Percentiles rank a stretch among this genome's conserved stretches.
Conservation (phyloP, 2,113 vertebrate genomes). For the Hylia prasina region DNA sequence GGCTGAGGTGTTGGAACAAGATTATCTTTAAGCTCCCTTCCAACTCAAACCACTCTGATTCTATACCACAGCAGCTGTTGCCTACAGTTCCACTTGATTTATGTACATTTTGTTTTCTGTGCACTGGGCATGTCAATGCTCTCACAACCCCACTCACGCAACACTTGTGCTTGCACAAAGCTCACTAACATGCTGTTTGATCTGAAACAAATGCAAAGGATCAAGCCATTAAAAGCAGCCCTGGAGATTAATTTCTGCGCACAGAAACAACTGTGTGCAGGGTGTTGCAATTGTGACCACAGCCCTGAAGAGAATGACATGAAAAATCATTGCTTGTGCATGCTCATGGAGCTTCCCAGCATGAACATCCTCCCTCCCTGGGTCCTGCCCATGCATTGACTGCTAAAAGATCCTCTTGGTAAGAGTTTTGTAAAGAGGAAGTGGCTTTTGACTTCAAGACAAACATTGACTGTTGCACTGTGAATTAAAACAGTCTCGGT, state of each 20-base stretch:
- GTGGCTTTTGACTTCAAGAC: not conserved
- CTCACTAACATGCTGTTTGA: not conserved
- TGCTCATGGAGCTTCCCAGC: not conserved
- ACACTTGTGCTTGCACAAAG: rapidly evolving
- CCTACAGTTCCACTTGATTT: not conserved
- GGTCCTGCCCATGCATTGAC: not conserved
- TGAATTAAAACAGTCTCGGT: not conserved
- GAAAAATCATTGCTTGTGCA: not conserved
- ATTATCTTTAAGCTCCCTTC: not conserved
- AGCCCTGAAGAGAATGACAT: not conserved
- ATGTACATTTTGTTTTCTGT: not conserved
- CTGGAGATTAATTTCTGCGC: not conserved
- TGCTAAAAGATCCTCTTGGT: not conserved
- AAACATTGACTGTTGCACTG: not conserved
- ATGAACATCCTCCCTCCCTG: not conserved
- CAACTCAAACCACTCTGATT: not conserved
- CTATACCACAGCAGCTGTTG: not conserved
- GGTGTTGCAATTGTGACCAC: not conserved
- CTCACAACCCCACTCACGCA: not conserved
- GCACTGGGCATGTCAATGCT: not conserved
- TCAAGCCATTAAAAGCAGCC: rapidly evolving
- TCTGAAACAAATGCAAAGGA: not conserved
- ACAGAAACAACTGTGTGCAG: not conserved
- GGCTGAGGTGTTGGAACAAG: not conserved
- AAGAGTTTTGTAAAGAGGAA: not conserved